Conservation (phyloP, 2,113 vertebrate species). For the Junco hyemalis region DNA sequence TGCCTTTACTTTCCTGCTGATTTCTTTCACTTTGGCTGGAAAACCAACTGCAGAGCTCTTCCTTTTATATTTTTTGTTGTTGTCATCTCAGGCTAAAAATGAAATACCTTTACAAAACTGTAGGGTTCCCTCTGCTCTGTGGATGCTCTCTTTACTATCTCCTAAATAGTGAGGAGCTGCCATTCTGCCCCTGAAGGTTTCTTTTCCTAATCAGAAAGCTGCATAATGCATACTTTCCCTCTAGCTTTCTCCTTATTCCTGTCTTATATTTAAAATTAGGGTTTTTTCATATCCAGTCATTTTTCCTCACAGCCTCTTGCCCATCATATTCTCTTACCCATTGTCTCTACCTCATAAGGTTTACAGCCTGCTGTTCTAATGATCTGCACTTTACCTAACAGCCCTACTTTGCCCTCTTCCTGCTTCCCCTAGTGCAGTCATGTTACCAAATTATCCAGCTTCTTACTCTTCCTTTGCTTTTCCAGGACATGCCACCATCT, state of each 20-base stretch:
- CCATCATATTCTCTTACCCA: neutral
- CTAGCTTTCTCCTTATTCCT: neutral
- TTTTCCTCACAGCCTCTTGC: neutral
- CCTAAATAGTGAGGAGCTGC: neutral
- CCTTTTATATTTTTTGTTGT: neutral
- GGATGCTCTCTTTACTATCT: neutral
- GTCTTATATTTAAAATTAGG: neutral
- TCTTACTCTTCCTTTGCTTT: neutral
- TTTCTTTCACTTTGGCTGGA: conserved; percentile 8
- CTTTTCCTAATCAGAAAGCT: neutral
- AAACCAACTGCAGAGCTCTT: neutral
- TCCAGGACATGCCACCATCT: neutral
- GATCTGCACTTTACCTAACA: neutral
- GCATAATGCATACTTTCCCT: neutral
- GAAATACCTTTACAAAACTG: neutral
- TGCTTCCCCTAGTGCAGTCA: neutral
- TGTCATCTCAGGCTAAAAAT: conserved; percentile 14
- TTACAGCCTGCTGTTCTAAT: neutral
- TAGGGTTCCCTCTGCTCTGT: neutral
- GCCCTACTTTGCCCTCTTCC: neutral
- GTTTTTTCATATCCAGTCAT: neutral
- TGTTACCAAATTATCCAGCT: neutral
- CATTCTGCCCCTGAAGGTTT: neutral
- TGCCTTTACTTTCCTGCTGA: conserved; percentile 6
- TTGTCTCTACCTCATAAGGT: neutral